phyloP scores from a whole-genome alignment of 2,797 vertebrate species.

The Peromyscus melanophrys region DNA sequence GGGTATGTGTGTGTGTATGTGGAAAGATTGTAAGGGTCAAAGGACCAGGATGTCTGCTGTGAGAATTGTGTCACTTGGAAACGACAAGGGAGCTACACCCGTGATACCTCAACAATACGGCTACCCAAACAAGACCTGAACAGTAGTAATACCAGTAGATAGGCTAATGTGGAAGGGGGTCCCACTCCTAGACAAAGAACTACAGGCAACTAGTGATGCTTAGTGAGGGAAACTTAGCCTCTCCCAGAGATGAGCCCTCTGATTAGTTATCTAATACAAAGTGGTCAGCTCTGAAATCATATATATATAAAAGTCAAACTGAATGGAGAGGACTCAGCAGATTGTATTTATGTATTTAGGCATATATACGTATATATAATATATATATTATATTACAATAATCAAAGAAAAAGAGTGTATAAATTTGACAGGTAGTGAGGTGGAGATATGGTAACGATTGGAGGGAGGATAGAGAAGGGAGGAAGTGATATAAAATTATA shows the following conservation, averaged over 20 bases:
- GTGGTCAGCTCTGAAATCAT: background rate
- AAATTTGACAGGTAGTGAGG: background rate
- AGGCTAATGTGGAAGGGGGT: background rate
- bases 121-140: background rate
- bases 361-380: background rate
- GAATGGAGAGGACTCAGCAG: background rate
- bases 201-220: background rate
- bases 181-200: background rate
- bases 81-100: background rate
- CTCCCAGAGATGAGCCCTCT: background rate
- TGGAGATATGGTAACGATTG: background rate
- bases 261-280: background rate
- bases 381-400: no score
- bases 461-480: background rate
- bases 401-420: background rate
- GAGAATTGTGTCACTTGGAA: background rate
- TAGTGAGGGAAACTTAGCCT: background rate
- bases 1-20: background rate
- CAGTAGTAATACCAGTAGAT: background rate
- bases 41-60: background rate
- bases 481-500: background rate
- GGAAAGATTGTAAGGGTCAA: background rate
- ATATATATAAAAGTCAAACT: background rate
- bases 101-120: background rate
- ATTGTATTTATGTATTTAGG: background rate